These are phyloP conservation scores for Oncopeltus fasciatus DNA, from an alignment of 1,140 invertebrate species.

Conservation along the genomic window DNA sequence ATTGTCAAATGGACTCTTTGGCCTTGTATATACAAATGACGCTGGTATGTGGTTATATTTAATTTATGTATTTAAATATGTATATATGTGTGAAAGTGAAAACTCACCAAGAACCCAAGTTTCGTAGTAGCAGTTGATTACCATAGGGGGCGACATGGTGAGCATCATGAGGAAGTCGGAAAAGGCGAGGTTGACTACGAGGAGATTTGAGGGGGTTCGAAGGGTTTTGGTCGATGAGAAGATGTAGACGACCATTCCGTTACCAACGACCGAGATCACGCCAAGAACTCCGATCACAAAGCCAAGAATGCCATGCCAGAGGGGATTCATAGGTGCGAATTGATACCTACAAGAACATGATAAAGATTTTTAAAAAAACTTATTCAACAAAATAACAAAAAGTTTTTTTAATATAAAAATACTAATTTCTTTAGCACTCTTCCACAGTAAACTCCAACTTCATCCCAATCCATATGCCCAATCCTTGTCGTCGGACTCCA, in stretches of 20 bases:
- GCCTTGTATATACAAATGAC: too few relatives aligned
- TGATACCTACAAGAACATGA: slow-evolving; percentile 34
- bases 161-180: slow-evolving; percentile 82
- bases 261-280: slow-evolving; percentile 54
- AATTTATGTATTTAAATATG: too few relatives aligned
- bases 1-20: too few relatives aligned
- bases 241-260: slow-evolving; percentile 74
- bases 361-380: too few relatives aligned
- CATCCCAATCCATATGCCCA: too few relatives aligned
- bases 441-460: too few relatives aligned
- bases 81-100: too few relatives aligned
- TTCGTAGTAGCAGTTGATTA: slow-evolving; percentile 72
- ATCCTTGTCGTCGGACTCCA: too few relatives aligned
- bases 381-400: too few relatives aligned
- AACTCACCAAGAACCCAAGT: slow-evolving; percentile 63
- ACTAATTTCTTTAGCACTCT: neutral
- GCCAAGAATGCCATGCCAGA: slow-evolving; percentile 65
- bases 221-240: slow-evolving; percentile 61
- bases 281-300: slow-evolving; percentile 58
- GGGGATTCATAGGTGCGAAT: slow-evolving; percentile 58
- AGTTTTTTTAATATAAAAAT: neutral
- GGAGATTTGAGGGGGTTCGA: slow-evolving; percentile 67
- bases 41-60: too few relatives aligned
- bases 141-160: slow-evolving; percentile 66
- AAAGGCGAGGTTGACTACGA: slow-evolving; percentile 73